These are phyloP conservation scores for Trichopria drosophilae DNA, from an alignment of 2,888 invertebrate genomes.

Conservation along the genomic window DNA sequence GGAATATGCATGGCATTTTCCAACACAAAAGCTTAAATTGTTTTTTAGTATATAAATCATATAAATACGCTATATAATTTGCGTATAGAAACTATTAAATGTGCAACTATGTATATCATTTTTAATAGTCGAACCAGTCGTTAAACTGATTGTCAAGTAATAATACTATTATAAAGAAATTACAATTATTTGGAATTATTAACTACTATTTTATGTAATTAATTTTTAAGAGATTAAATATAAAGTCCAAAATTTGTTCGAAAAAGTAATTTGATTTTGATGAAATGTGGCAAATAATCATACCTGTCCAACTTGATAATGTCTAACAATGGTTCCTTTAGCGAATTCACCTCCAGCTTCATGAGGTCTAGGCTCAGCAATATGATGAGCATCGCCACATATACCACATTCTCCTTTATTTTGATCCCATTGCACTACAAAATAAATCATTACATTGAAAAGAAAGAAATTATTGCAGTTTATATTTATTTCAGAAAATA, in stretches of 20 bases:
- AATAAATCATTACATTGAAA: not conserved
- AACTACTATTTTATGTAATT: not conserved
- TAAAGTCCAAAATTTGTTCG: no score
- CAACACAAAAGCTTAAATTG: no score
- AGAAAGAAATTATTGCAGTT: no score
- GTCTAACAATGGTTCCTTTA: constrained; percentile 80
- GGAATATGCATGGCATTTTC: no score
- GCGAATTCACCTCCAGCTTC: constrained; percentile 87
- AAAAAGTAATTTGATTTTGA: not conserved
- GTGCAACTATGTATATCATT: no score
- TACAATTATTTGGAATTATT: not conserved
- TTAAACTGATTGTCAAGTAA: no score
- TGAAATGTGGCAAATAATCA: no score
- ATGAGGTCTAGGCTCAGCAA: constrained; percentile 75
- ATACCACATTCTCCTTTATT: constrained; percentile 85
- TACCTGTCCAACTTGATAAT: constrained; percentile 82
- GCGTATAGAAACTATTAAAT: no score
- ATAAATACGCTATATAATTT: no score
- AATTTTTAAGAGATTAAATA: not conserved
- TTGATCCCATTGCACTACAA: constrained; percentile 80
- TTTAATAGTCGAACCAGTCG: no score
- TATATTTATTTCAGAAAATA: not conserved
- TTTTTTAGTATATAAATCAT: no score
- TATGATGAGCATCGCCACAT: constrained; percentile 84
- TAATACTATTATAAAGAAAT: not conserved